A percentile compares a stretch with the other conserved stretches of the same genome.
phyloP scores from a whole-genome alignment of 2,797 vertebrate species.

The Crypturellus tataupa region DNA sequence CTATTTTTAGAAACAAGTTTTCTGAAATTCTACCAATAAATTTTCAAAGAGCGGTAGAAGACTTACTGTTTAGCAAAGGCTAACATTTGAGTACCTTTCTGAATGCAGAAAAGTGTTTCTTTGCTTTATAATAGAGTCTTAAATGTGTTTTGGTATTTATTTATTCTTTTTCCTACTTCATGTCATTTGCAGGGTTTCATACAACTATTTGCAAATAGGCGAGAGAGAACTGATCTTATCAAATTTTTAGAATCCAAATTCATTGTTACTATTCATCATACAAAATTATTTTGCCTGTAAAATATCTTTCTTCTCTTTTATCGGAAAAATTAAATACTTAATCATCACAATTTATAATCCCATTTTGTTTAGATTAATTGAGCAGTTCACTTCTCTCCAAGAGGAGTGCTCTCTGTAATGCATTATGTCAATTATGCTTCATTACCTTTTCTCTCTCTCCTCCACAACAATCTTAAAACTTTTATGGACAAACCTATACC shows the following conservation, averaged over 20 bases:
- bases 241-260: not conserved
- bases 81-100: not conserved
- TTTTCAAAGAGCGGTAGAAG: not conserved
- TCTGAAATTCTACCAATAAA: not conserved
- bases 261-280: not conserved
- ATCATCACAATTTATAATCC: not conserved
- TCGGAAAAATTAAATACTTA: not conserved
- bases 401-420: not conserved
- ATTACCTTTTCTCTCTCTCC: not conserved
- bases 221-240: not conserved
- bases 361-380: not conserved
- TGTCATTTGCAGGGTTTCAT: not conserved
- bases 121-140: not conserved
- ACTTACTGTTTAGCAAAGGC: not conserved
- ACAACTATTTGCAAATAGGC: not conserved
- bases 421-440: not conserved
- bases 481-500: not conserved
- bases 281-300: not conserved
- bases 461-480: not conserved
- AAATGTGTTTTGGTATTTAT: not conserved
- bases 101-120: not conserved
- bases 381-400: not conserved
- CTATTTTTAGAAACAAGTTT: not conserved
- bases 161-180: not conserved
- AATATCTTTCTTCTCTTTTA: not conserved